Percentiles rank a stretch among this genome's conserved stretches.
Evolutionary conservation across 2,797 vertebrate genomes (phyloP).

Genomic region (Eospalax fontanierii): DNA sequence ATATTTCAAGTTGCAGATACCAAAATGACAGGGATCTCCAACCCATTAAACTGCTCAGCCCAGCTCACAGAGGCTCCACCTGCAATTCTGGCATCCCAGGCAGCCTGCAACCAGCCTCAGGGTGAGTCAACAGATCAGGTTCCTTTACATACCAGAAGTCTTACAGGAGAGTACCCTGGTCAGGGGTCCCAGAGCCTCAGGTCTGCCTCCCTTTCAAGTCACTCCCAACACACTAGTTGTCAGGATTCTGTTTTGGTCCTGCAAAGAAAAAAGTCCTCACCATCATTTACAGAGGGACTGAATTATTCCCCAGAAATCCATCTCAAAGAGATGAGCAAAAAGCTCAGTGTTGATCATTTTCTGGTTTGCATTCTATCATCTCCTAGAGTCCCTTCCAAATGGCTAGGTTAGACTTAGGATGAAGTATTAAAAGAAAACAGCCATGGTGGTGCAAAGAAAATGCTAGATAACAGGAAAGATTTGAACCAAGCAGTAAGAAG

Average conservation of each 20-base stretch:
- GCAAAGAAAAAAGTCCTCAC: slow-evolving; percentile 14
- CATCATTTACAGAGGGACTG: background rate
- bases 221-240: background rate
- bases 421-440: background rate
- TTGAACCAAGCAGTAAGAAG: background rate
- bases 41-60: slow-evolving; percentile 5
- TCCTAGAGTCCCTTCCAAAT: background rate
- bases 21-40: slow-evolving; percentile 56
- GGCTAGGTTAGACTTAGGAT: background rate
- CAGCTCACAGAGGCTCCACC: background rate
- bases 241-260: slow-evolving; percentile 61
- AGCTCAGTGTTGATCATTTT: background rate
- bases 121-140: background rate
- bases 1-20: slow-evolving; percentile 59
- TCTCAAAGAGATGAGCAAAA: background rate
- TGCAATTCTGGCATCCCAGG: background rate
- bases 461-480: background rate
- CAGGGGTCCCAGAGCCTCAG: background rate
- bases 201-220: slow-evolving; percentile 29
- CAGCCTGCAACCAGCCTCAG: background rate
- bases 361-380: slow-evolving; percentile 32
- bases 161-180: background rate
- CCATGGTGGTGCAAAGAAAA: background rate
- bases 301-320: slow-evolving; percentile 58
- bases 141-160: slow-evolving; percentile 50